phyloP scores from a whole-genome alignment of 2,888 invertebrate species.

The Drosophila lutescens region DNA sequence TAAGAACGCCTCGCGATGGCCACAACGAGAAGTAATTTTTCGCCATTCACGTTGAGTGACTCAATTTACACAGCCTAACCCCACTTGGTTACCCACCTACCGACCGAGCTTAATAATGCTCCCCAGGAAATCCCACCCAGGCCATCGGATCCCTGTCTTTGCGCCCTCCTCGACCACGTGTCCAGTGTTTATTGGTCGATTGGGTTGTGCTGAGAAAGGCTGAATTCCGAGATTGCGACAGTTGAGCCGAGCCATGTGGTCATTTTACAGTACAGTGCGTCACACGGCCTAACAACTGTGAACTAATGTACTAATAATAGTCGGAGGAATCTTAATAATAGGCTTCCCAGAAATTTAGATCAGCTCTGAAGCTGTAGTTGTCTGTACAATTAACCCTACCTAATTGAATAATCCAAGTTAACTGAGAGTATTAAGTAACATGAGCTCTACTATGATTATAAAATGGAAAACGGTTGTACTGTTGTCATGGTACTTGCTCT shows the following conservation, averaged over 20 bases:
- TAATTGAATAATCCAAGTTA: neutral
- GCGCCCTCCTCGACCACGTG: constrained; percentile 15
- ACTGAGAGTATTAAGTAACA: neutral
- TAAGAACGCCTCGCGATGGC: constrained; percentile 17
- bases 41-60: constrained; percentile 34
- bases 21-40: constrained; percentile 15
- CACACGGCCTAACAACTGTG: neutral
- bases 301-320: neutral
- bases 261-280: constrained; percentile 11
- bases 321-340: neutral
- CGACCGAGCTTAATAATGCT: neutral
- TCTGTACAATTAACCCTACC: neutral
- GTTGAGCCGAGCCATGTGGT: constrained; percentile 1
- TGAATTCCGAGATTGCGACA: constrained; percentile 5
- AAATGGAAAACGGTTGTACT: neutral
- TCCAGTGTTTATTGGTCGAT: constrained; percentile 21
- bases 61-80: constrained; percentile 28
- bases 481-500: constrained; percentile 10
- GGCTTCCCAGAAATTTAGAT: constrained; percentile 9
- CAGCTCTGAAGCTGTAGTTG: neutral
- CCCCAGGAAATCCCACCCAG: constrained; percentile 23
- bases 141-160: constrained; percentile 8
- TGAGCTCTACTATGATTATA: neutral
- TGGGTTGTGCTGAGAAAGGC: constrained; percentile 7
- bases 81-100: neutral